Evolutionary conservation across 2,888 invertebrate genomes (phyloP), one percentile per base, ranked within the genome.

Genomic region (Sphecodes monilicornis): DNA sequence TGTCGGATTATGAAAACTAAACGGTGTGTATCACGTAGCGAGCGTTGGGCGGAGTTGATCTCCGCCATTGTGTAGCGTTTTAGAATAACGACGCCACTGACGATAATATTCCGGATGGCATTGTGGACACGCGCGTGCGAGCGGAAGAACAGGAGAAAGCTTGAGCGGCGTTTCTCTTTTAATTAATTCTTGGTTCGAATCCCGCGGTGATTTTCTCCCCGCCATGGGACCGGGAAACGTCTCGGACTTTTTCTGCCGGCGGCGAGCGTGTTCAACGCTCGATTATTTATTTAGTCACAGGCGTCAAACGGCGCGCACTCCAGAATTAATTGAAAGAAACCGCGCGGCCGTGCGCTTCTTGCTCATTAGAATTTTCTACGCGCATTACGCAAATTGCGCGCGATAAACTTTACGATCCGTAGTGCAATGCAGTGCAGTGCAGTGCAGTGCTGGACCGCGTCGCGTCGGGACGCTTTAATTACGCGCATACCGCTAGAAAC

Each of bases 371-470:
- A 82, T 87, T 87, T 87, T 84, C 89, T 79, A 80, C 89, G 83
- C 82, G 77, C 71, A 81, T 86, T 89, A 79, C 84, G 87, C 80
- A 84, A 89, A 89, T 82, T 86, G 78, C 86, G 36, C 87, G 89
- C 89, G 89, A 84, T 89, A 87, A 89, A 87, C 87, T 89, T 86
- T 86, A 84, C 76, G 87, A 81, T 81, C 73, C 74, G 76, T 80
- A 71, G 71, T 72, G 29, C 43, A 11, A 39, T 36, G 46, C 66
- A 39, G 71, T 39, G 71, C n/a, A 3, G 26, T 10, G 39, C 50
- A 5, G 50, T 22, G 54, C 43, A n/a, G 75, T 54, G 54, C 71
- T 64, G 69, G 64, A 22, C 11, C 75, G 22, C 72, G 16, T 18
- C 3, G 43, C 46, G 16, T 18, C 26, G 60, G 60, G 32, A 29